Evolutionary conservation across 1,140 invertebrate species (phyloP).

Genomic region (Ooceraea biroi): DNA sequence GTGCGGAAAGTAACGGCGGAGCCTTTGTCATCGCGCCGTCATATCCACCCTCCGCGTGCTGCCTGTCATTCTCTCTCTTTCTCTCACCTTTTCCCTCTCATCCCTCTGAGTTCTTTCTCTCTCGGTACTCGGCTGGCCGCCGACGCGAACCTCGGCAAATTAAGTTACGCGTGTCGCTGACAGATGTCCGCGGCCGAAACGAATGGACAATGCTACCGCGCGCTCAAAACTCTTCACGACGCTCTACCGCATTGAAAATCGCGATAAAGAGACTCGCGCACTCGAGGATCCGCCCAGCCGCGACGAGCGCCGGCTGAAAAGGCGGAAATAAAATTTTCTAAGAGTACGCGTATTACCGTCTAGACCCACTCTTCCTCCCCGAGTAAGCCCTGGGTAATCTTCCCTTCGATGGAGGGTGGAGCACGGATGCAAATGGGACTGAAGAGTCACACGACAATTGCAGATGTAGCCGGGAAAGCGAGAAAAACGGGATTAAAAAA

Average conservation of each 20-base stretch:
- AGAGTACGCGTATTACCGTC: conserved; percentile 11
- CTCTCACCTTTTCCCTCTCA: neutral
- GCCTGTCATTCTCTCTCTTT: conserved; percentile 24
- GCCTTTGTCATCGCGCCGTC: conserved; percentile 69
- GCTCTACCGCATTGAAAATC: conserved; percentile 69
- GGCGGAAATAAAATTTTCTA: conserved; percentile 44
- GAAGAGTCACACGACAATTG: conserved; percentile 6
- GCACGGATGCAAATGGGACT: conserved; percentile 51
- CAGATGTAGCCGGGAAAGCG: neutral
- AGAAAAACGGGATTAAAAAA: conserved; percentile 13
- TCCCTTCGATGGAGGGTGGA: neutral
- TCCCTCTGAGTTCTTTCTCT: conserved; percentile 23
- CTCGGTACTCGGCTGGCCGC: conserved; percentile 16
- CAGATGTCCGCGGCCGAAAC: conserved; percentile 73
- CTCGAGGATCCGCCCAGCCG: conserved; percentile 13
- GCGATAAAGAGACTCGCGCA: conserved; percentile 66
- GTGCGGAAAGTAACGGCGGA: conserved; percentile 56
- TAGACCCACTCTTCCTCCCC: neutral
- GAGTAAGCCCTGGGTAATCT: neutral
- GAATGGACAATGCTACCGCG: conserved; percentile 73
- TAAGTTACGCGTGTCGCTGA: conserved; percentile 79
- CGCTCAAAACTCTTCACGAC: conserved; percentile 71
- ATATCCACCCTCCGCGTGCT: conserved; percentile 38
- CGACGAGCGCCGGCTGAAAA: conserved; percentile 19
- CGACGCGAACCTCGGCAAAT: conserved; percentile 72